Conservation (phyloP, 1,140 invertebrate species). For the Ctenoplectra terminalis region DNA sequence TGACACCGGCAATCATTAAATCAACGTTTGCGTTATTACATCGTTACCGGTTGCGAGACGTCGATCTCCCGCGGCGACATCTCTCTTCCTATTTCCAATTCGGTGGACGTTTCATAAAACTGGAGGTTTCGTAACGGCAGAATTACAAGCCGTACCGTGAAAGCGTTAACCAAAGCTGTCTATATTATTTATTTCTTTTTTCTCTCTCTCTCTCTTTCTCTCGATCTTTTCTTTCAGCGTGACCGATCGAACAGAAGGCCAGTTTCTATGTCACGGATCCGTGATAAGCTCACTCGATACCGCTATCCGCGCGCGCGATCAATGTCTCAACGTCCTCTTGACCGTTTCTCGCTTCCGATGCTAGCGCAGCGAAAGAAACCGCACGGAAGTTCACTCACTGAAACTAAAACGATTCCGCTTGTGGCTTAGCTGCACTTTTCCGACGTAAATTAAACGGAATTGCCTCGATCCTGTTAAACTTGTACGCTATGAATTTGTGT, state of each 20-base stretch:
- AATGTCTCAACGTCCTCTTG: conserved; percentile 40
- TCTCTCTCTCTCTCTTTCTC: too few species aligned
- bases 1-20: conserved; percentile 16
- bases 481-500: too few species aligned
- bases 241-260: conserved; percentile 18
- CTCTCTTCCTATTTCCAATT: conserved; percentile 42
- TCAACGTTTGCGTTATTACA: conserved; percentile 12
- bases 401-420: conserved; percentile 11
- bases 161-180: conserved; percentile 18
- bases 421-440: background rate
- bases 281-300: conserved; percentile 28
- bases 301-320: conserved; percentile 24
- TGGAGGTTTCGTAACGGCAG: conserved; percentile 38
- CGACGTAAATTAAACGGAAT: background rate
- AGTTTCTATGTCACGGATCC: conserved; percentile 26
- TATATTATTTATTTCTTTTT: conserved; percentile 2
- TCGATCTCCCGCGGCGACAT: background rate
- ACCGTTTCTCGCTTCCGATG: conserved; percentile 25
- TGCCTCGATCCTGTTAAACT: background rate
- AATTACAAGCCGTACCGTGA: conserved; percentile 9
- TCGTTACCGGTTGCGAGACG: conserved; percentile 1
- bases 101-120: conserved; percentile 29
- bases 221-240: conserved; percentile 12
- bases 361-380: conserved; percentile 19
- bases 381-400: conserved; percentile 29